phyloP scores from a whole-genome alignment of 1,140 invertebrate species.

The Brachionus manjavacas region DNA sequence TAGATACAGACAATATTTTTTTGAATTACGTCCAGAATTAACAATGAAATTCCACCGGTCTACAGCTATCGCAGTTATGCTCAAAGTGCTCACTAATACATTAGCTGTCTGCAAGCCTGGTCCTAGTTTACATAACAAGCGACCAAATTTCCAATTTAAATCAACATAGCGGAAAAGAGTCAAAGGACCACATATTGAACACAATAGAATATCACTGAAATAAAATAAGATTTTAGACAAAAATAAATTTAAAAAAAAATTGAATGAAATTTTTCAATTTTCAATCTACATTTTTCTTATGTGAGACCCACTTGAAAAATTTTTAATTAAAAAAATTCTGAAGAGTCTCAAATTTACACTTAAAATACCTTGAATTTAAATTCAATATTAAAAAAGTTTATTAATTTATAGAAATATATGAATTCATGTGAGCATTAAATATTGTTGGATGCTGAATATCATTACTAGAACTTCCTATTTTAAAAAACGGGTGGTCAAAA shows the following conservation, averaged over 20 bases:
- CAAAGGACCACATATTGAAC: constrained; percentile 16
- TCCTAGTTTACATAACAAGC: constrained; percentile 69
- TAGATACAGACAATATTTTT: constrained; percentile 5
- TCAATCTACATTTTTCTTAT: not conserved
- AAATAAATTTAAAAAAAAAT: not conserved
- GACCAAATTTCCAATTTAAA: constrained; percentile 54
- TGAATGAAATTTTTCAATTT: not conserved
- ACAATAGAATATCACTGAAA: constrained; percentile 70
- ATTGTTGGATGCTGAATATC: too few species aligned
- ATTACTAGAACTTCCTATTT: too few species aligned
- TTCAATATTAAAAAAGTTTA: too few species aligned
- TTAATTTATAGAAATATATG: too few species aligned
- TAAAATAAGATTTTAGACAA: not conserved
- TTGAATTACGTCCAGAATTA: not conserved
- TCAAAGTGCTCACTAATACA: constrained; percentile 80
- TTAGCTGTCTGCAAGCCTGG: constrained; percentile 75
- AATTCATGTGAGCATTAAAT: too few species aligned
- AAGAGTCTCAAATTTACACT: too few species aligned
- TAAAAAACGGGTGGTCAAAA: too few species aligned
- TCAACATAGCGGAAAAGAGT: not conserved
- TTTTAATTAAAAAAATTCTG: too few species aligned
- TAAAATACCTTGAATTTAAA: too few species aligned
- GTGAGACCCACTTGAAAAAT: too few species aligned
- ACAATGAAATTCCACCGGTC: constrained; percentile 60
- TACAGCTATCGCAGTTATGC: constrained; percentile 80